Evolutionary conservation across 2,888 invertebrate species (phyloP).

Genomic region (Zygaena filipendulae): DNA sequence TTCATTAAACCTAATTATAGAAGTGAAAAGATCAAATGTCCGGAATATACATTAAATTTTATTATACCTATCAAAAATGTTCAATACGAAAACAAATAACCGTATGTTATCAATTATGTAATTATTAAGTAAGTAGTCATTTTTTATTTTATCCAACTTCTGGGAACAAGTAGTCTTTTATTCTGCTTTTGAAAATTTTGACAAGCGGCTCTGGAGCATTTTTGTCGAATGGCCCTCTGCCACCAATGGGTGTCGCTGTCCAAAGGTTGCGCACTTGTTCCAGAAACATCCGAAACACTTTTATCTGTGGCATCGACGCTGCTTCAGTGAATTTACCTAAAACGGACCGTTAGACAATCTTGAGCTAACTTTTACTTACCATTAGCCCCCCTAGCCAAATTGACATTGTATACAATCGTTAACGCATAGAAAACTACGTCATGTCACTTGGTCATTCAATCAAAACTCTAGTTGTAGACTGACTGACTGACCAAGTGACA

Average conservation of each 20-base stretch:
- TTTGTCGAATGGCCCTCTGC: slow-evolving; percentile 25
- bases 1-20: too few relatives aligned
- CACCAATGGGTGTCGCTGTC: slow-evolving; percentile 20
- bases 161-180: slow-evolving; percentile 28
- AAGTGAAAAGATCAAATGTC: too few relatives aligned
- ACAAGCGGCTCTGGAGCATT: slow-evolving; percentile 24
- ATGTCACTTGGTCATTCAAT: too few relatives aligned
- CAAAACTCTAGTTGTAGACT: too few relatives aligned
- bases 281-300: slow-evolving; percentile 23
- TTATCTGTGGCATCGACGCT: slow-evolving; percentile 24
- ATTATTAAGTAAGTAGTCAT: too few relatives aligned
- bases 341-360: too few relatives aligned
- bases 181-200: slow-evolving; percentile 21
- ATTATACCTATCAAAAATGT: too few relatives aligned
- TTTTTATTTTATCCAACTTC: slow-evolving; percentile 20
- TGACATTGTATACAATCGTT: not conserved
- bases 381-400: too few relatives aligned
- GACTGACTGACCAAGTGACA: too few relatives aligned
- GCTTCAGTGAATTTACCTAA: slow-evolving; percentile 32
- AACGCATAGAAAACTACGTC: not conserved
- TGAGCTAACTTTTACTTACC: not conserved
- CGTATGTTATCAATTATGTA: too few relatives aligned
- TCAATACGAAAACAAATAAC: too few relatives aligned
- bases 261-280: slow-evolving; percentile 27
- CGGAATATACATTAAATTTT: too few relatives aligned